Percentiles rank a stretch among this genome's conserved stretches.
Conservation (phyloP, 2,888 invertebrate species). For the Drosophila mercatorum region DNA sequence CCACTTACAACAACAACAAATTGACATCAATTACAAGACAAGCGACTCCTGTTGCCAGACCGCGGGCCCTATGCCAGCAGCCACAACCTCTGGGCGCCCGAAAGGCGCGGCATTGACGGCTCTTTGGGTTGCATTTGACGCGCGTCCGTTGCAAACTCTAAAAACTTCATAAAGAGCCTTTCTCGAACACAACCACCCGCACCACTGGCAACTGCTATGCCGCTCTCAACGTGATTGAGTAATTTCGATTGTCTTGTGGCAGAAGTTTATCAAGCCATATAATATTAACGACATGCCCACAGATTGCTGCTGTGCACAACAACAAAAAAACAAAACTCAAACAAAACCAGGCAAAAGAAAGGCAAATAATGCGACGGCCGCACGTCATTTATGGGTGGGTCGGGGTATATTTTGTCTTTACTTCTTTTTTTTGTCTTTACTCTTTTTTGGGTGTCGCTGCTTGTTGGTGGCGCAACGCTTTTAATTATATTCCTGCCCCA, state of each 20-base stretch:
- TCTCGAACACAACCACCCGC: constrained; percentile 23
- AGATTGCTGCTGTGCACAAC: constrained; percentile 56
- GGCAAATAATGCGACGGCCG: constrained; percentile 73
- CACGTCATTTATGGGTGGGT: constrained; percentile 81
- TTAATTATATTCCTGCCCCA: constrained; percentile 72
- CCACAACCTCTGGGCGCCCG: constrained; percentile 32
- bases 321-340: neutral
- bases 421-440: neutral
- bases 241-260: constrained; percentile 80
- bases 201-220: constrained; percentile 9
- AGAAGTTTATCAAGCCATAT: constrained; percentile 80
- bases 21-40: constrained; percentile 78
- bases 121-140: constrained; percentile 72
- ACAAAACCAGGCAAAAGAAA: constrained; percentile 62
- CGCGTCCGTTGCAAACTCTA: constrained; percentile 46
- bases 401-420: constrained; percentile 26
- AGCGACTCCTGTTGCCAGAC: constrained; percentile 67
- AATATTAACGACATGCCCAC: constrained; percentile 76
- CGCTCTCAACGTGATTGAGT: constrained; percentile 70
- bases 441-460: constrained; percentile 60
- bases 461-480: constrained; percentile 60
- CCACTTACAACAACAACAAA: constrained; percentile 40
- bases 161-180: constrained; percentile 43
- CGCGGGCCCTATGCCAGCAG: constrained; percentile 25
- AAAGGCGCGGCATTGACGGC: constrained; percentile 71